Base-by-base conservation (phyloP, 2,797 vertebrate species). In the Hylomyscus alleni region DNA sequence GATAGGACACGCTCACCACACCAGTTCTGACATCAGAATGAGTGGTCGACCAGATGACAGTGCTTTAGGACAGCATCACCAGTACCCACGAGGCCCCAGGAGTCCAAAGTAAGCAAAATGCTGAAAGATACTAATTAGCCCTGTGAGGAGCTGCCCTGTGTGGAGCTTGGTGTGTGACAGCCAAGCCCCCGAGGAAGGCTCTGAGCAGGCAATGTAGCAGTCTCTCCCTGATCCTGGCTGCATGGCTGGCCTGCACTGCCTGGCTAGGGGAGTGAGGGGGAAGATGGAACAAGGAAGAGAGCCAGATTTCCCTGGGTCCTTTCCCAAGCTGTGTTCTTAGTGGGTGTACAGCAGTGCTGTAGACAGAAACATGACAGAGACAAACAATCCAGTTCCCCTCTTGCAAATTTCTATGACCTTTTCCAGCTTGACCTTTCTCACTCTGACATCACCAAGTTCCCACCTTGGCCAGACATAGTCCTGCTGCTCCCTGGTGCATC, bases 401-500 rank as follows among this genome's bases (percentile, higher is more conserved):
- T 1, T 5, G 50, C 13, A 2, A 10, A 19, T 60, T 44, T 60
- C 14, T 29, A 19, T 56, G 44, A 72, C 19, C 24, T 52, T 69
- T 62, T 58, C 26, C 34, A 54, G 60, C 17, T 20, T 37, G 75
- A 80, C 31, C 40, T 37, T 47, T 56, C 56, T 52, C 37, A 44
- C 60, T 12, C 6, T 26, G 34, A 76, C n/a, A 22, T 78, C 19
- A 34, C 76, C 47, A 67, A 54, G 19, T 44, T 14, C 80, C 58
- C 2, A 4, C 14, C 54, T 62, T 40, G 62, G 40, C 20, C 34
- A 1, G 12, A 47, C 3, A 3, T 40, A 8, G n/a, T 67, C 50
- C 24, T 0, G 3, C 13, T 0, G 0, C 0, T 26, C 67, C 34
- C 20, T 0, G 4, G 6, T 0, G 0, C 10, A 10, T 73, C 52